Percentiles rank a stretch among this genome's conserved stretches.
Evolutionary conservation across 2,113 vertebrate species (phyloP).

Genomic region (Eublepharis macularius): DNA sequence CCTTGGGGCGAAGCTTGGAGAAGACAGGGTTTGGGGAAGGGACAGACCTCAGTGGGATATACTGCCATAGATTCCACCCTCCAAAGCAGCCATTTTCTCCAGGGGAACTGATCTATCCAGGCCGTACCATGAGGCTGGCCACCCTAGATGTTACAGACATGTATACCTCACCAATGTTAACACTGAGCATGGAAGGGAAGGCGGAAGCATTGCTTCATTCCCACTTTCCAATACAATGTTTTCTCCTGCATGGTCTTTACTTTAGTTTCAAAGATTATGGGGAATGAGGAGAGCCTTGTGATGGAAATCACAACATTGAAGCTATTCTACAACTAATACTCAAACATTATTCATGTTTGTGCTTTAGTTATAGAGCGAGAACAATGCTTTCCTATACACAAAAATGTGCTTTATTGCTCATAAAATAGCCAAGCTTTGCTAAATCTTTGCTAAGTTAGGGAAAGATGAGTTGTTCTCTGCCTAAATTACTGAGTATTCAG

Average conservation of each 20-base stretch:
- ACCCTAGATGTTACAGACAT: background rate
- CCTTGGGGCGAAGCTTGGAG: no score
- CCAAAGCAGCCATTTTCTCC: no score
- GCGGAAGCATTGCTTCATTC: background rate
- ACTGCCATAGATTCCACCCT: no score
- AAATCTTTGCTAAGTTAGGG: conserved; percentile 26
- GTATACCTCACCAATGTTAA: background rate
- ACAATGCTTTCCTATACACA: background rate
- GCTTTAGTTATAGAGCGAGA: background rate
- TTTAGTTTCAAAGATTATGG: background rate
- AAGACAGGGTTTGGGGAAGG: no score
- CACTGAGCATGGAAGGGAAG: background rate
- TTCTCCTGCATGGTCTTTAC: background rate
- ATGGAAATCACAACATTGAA: background rate
- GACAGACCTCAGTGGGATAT: no score
- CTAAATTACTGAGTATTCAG: background rate
- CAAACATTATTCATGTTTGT: no score
- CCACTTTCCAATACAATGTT: background rate
- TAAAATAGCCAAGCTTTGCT: background rate
- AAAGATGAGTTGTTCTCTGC: background rate
- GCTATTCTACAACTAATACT: no score
- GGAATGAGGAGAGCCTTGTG: background rate
- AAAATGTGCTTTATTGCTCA: fast-evolving
- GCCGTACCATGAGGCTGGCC: no score
- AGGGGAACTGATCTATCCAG: no score